phyloP scores from a whole-genome alignment of 2,113 vertebrate species.

The Cnemophilus loriae region DNA sequence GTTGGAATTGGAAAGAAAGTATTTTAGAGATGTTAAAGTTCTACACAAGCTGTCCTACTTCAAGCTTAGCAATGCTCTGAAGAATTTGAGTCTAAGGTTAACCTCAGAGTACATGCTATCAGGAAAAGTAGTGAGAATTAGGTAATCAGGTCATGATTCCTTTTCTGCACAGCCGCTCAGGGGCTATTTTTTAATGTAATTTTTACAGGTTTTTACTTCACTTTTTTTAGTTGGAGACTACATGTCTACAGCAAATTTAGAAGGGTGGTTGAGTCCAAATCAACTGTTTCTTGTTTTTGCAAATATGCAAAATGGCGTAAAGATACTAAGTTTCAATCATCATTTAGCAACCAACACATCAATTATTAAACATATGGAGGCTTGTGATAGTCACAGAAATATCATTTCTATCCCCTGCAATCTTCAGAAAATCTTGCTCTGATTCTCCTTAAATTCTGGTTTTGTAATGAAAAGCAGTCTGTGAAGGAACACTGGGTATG shows the following conservation, averaged over 20 bases:
- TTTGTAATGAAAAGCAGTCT: not conserved
- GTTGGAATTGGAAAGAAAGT: not conserved
- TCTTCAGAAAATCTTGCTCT: not conserved
- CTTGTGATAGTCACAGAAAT: not conserved
- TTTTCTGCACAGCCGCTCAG: not conserved
- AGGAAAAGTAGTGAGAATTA: slow-evolving; percentile 3
- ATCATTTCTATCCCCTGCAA: not conserved
- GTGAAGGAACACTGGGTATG: not conserved
- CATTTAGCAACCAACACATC: not conserved
- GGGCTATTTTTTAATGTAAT: not conserved
- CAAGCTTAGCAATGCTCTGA: not conserved
- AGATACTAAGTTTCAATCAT: not conserved
- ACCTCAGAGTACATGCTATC: not conserved
- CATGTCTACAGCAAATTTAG: not conserved
- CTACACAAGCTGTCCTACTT: not conserved
- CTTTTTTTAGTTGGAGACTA: not conserved
- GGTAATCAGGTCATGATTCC: slow-evolving; percentile 4
- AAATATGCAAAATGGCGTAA: not conserved
- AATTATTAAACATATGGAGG: not conserved
- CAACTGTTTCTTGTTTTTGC: not conserved
- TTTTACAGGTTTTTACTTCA: not conserved
- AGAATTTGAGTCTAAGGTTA: not conserved
- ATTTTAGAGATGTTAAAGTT: not conserved
- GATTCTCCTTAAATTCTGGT: not conserved
- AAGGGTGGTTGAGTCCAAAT: not conserved